phyloP scores from a whole-genome alignment of 1,140 invertebrate species.

The Drosophila pseudoananassae region DNA sequence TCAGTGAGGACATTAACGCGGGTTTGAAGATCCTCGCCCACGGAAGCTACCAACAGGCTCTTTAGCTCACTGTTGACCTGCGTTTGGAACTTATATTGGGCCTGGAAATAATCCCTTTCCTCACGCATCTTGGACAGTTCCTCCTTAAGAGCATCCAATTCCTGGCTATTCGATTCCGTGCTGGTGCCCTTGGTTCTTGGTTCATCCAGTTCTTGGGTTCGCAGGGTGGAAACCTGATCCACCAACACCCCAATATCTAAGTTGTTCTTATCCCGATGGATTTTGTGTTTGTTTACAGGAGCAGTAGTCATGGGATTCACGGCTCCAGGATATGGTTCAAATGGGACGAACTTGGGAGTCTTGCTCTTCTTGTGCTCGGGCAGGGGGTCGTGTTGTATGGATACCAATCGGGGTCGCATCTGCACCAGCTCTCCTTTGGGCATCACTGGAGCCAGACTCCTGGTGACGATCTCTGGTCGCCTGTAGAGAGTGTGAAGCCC shows the following conservation, averaged over 20 bases:
- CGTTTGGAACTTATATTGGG: slow-evolving; percentile 89
- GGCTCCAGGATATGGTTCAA: slow-evolving; percentile 94
- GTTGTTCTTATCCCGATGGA: slow-evolving; percentile 85
- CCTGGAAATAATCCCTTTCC: slow-evolving; percentile 88
- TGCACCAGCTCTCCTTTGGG: slow-evolving; percentile 77
- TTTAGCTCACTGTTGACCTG: slow-evolving; percentile 97
- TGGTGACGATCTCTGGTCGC: slow-evolving; percentile 49
- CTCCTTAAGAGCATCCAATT: slow-evolving; percentile 58
- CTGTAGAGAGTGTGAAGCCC: slow-evolving; percentile 73
- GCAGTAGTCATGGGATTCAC: slow-evolving; percentile 89
- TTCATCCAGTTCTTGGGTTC: slow-evolving; percentile 85
- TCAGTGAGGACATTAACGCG: slow-evolving; percentile 95
- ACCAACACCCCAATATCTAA: slow-evolving; percentile 89
- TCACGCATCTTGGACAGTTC: slow-evolving; percentile 85
- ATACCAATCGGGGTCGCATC: slow-evolving; percentile 66
- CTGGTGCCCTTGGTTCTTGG: slow-evolving; percentile 8
- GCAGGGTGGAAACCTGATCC: slow-evolving; percentile 88
- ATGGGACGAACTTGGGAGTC: slow-evolving; percentile 93
- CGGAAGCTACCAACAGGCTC: slow-evolving; percentile 95
- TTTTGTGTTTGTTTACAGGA: slow-evolving; percentile 64
- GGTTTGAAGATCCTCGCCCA: slow-evolving; percentile 96
- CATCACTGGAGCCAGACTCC: slow-evolving; percentile 64
- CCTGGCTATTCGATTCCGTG: slow-evolving; percentile 5
- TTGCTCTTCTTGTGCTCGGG: slow-evolving; percentile 86
- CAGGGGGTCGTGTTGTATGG: slow-evolving; percentile 9